Conservation (phyloP, 2,797 vertebrate genomes). For the Danio jaintianensis region DNA sequence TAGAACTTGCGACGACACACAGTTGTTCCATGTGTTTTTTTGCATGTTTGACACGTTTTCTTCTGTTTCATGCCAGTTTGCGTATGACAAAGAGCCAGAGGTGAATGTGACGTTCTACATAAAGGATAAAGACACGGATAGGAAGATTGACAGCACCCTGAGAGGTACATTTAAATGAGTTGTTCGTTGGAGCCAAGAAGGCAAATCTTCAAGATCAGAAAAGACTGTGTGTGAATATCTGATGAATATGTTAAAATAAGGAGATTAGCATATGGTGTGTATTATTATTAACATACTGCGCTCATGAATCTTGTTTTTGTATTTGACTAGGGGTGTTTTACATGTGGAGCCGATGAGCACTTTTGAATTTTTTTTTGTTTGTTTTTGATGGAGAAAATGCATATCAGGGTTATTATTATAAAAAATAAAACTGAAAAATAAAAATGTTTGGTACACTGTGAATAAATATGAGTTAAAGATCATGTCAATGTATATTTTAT, state of each 20-base stretch:
- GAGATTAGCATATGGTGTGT: not conserved
- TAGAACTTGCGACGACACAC: not conserved
- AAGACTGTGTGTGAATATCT: not conserved
- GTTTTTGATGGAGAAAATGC: too few species aligned
- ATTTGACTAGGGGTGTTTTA: not conserved
- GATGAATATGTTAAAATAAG: constrained; percentile 8
- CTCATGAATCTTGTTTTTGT: not conserved
- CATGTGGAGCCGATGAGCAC: not conserved
- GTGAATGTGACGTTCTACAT: constrained; percentile 87
- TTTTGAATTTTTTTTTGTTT: too few species aligned
- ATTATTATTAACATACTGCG: not conserved
- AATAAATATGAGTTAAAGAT: too few species aligned
- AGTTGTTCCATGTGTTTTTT: constrained; percentile 13
- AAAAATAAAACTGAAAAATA: too few species aligned
- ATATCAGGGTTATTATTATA: too few species aligned
- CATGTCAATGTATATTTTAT: too few species aligned
- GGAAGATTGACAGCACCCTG: constrained; percentile 92
- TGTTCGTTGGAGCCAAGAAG: not conserved
- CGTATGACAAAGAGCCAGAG: constrained; percentile 84
- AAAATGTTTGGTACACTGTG: too few species aligned
- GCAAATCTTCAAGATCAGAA: not conserved
- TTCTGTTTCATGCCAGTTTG: constrained; percentile 76
- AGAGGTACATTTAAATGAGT: constrained; percentile 79
- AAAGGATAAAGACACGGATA: constrained; percentile 74
- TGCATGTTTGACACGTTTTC: not conserved